Evolutionary conservation across 2,113 vertebrate species (phyloP).

Genomic region (Condylura cristata): DNA sequence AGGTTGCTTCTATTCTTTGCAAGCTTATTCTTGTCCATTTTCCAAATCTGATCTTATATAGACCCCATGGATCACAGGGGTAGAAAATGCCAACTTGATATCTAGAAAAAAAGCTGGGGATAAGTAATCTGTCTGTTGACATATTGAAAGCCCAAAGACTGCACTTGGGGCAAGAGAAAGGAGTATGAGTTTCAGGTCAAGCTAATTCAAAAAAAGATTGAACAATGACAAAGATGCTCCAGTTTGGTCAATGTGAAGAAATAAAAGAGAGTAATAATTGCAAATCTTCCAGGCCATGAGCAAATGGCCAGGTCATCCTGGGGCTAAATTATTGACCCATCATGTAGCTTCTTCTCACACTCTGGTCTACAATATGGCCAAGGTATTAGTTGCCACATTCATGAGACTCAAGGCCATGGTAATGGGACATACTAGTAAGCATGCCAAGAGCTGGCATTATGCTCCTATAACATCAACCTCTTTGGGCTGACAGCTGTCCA

Average conservation of each 20-base stretch:
- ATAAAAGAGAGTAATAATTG: background rate
- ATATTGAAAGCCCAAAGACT: background rate
- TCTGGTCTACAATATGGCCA: background rate
- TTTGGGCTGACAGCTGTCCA: background rate
- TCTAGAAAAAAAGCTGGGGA: background rate
- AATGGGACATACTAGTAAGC: background rate
- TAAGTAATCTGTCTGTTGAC: background rate
- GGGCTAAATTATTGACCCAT: background rate
- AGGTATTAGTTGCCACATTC: background rate
- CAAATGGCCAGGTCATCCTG: background rate
- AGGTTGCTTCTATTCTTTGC: background rate
- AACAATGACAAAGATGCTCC: background rate
- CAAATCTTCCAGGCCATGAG: background rate
- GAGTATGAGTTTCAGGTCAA: background rate
- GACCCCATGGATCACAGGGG: background rate
- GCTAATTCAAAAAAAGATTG: background rate
- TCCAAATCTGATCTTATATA: background rate
- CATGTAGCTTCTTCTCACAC: background rate
- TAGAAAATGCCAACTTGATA: background rate
- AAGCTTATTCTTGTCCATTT: background rate
- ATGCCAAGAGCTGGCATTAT: background rate
- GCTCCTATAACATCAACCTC: conserved; percentile 31
- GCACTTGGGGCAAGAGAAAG: background rate
- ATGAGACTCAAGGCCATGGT: background rate
- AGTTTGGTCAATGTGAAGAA: background rate